These are phyloP conservation scores for Zaprionus camerounensis DNA, from an alignment of 1,140 invertebrate species.

Conservation along the genomic window DNA sequence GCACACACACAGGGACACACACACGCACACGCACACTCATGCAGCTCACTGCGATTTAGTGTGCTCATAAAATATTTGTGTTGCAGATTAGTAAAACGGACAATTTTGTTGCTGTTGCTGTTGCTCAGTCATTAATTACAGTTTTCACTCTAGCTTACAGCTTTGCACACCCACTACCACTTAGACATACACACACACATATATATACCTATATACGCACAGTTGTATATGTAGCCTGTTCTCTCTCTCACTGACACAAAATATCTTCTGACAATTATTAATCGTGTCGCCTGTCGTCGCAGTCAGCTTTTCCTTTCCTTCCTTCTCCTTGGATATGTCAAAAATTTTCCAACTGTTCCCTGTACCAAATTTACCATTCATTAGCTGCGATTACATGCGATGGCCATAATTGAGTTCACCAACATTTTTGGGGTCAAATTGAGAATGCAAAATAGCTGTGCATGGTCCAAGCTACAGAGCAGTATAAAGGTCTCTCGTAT, in stretches of 20 bases:
- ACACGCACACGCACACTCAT: neutral
- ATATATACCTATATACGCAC: neutral
- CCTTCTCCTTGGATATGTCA: conserved; percentile 7
- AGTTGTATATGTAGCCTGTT: neutral
- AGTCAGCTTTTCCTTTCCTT: conserved; percentile 21
- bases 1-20: conserved; percentile 25
- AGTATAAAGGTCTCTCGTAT: neutral
- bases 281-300: conserved; percentile 60
- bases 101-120: conserved; percentile 58
- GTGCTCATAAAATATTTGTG: conserved; percentile 74
- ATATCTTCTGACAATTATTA: conserved; percentile 74
- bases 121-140: conserved; percentile 68
- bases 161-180: conserved; percentile 23
- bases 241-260: neutral
- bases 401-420: conserved; percentile 43
- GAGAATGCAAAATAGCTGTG: neutral
- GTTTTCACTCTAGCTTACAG: conserved; percentile 61
- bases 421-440: conserved; percentile 34
- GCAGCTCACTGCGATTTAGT: conserved; percentile 40
- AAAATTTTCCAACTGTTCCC: conserved; percentile 22
- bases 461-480: neutral
- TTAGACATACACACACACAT: conserved; percentile 8
- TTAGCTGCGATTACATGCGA: conserved; percentile 38
- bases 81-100: conserved; percentile 76
- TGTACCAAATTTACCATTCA: conserved; percentile 31